These are phyloP conservation scores for Nemotelus nigrinus DNA, from an alignment of 2,888 invertebrate genomes.

Conservation along the genomic window DNA sequence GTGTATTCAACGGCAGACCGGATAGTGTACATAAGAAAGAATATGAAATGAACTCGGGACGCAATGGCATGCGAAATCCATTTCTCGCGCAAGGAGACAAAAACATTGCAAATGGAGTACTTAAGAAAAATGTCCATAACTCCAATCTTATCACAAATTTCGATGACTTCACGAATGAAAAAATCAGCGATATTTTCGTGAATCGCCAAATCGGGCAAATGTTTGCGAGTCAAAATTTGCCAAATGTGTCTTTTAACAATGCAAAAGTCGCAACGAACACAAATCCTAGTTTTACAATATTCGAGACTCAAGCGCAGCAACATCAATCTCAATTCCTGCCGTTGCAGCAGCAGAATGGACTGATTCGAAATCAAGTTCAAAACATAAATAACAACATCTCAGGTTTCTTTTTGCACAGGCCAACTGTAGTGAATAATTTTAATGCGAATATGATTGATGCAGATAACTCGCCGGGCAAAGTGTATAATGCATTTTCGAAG, in stretches of 20 bases:
- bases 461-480: conserved; percentile 46
- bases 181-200: conserved; percentile 53
- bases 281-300: conserved; percentile 50
- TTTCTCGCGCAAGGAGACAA: conserved; percentile 23
- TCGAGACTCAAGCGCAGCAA: conserved; percentile 43
- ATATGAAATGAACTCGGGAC: conserved; percentile 11
- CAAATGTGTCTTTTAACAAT: conserved; percentile 50
- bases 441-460: conserved; percentile 32
- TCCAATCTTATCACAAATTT: not conserved
- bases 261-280: conserved; percentile 16
- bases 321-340: conserved; percentile 11
- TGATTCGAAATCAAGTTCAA: conserved; percentile 37
- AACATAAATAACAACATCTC: conserved; percentile 46
- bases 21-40: conserved; percentile 41
- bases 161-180: conserved; percentile 48
- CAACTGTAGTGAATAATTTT: conserved; percentile 48
- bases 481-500: conserved; percentile 53
- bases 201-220: conserved; percentile 49
- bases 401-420: conserved; percentile 53
- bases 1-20: conserved; percentile 45
- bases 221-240: conserved; percentile 32
- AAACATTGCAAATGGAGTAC: conserved; percentile 42
- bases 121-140: conserved; percentile 43
- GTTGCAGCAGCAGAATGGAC: conserved; percentile 32
- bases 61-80: conserved; percentile 23